Base-by-base conservation (phyloP, 1,140 invertebrate species). In the Brachionus plicatilis region DNA sequence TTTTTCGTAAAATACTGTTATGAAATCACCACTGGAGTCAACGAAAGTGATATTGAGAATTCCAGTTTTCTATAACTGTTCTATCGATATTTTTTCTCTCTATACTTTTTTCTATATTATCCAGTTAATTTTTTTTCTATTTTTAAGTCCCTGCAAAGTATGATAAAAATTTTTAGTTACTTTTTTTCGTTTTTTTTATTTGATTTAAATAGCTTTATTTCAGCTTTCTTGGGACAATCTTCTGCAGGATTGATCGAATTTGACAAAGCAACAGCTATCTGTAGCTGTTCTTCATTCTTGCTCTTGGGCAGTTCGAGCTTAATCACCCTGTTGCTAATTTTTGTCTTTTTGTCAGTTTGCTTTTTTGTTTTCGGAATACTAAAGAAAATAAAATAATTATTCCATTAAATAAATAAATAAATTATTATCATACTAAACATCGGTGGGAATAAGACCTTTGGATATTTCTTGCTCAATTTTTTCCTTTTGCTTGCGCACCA, bases 381-480 rank as follows among this genome's bases (percentile, higher is more conserved):
- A 27, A 17, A 41, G 12, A 79, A 37, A 37, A 37, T 45, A 27
- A 33, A 4, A 14, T 6, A n/a, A n/a, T 3, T 20, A 20, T 60
- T 20, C 8, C 2, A 24, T n/a, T 24, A 43, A 47, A 47, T 27
- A 43, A 43, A 47, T 27, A 27, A n/a, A 17, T 56, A 20, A 37
- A 56, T 17, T 68, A 53, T n/a, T 60, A 5, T 80, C 27, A n/a
- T 82, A 82, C 79, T 82, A 82, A n/a, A 82, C 56, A 65, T 82
- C 79, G 14, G 33, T 37, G 5, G 79, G 79, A 82, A 82, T 82
- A 11, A 82, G 43, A 7, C 79, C 79, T 24, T 68, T 60, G 29
- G 53, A 53, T 29, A 82, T 45, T 45, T 82, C 79, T 17, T 27
- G 79, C 12, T 82, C 79, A 11, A 82, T 82, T 41, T 82, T 60